Base-by-base conservation (phyloP, 2,888 invertebrate species). In the Callosobruchus maculatus region DNA sequence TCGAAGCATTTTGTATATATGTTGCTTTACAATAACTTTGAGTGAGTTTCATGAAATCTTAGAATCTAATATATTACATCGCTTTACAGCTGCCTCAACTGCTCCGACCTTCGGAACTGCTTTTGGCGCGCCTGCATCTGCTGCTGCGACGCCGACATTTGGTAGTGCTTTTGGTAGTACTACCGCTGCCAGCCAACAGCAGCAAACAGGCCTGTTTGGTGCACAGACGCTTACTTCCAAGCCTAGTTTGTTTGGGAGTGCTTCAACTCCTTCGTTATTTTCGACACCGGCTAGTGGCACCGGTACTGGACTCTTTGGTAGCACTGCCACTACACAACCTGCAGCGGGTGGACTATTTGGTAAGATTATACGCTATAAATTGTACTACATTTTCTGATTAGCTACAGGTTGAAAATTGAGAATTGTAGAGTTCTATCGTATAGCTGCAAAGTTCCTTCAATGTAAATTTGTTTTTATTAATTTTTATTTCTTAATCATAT, bases 271-370 rank as follows among this genome's bases (percentile, higher is more conserved):
- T 2, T 81, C 81, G 72, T 76, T 83, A 30, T 83, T 83, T 74
- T 79, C 81, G 7, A 78, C 81, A 18, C 79, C 79, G 0, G 75
- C 76, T 4, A 71, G 72, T 72, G 74, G 76, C 9, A 69, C 81
- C 0, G 77, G 77, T 20, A 77, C 82, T 0, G 81, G 81, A 70
- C 76, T 82, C 20, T 85, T 84, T 74, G 84, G 85, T 22, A 73
- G 82, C 4, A 80, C 82, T 49, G 79, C 82, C 49, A 81, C 85
- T 22, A 79, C 84, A 18, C 77, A 83, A 20, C 77, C 85, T 22
- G 79, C 84, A 68, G 22, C 21, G 21, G 68, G 68, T 2, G 82
- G 81, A 77, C 88, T 89, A 49, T 90, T 90, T 84, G 88, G 89
- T 76, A 73, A 73, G 21, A 30, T 68, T 67, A 67, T 20, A 66